phyloP scores from a whole-genome alignment of 2,888 invertebrate genomes.

The Teleogryllus oceanicus region DNA sequence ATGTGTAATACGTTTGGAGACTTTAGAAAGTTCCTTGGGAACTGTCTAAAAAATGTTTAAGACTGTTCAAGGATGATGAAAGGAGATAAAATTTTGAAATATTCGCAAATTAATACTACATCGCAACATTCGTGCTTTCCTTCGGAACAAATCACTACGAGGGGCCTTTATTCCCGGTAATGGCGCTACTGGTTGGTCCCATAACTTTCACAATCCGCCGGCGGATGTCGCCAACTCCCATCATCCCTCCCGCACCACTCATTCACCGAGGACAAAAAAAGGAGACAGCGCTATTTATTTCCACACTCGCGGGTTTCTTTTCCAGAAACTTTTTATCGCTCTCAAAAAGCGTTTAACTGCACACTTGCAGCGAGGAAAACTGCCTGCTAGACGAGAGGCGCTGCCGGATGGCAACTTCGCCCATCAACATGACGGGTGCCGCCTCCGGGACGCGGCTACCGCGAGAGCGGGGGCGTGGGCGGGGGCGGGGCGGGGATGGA shows the following conservation, averaged over 20 bases:
- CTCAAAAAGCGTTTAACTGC: constrained; percentile 18
- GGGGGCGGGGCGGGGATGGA: not conserved
- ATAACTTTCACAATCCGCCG: no score
- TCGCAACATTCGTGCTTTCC: no score
- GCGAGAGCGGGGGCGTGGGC: not conserved
- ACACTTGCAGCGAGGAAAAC: not conserved
- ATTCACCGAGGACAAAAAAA: not conserved
- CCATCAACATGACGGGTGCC: not conserved
- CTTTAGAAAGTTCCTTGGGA: no score
- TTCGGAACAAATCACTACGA: no score
- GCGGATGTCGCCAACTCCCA: not conserved
- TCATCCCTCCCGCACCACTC: not conserved
- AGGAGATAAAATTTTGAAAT: no score
- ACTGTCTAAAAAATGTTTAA: no score
- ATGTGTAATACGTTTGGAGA: no score
- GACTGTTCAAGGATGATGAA: no score
- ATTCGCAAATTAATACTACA: no score
- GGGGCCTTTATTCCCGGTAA: no score
- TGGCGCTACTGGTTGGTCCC: no score
- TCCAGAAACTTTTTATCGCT: not conserved
- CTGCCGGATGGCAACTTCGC: not conserved
- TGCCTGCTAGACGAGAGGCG: not conserved
- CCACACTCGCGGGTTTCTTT: not conserved
- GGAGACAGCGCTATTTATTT: not conserved
- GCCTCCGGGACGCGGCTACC: not conserved